These are phyloP conservation scores for Zapus hudsonius DNA, from an alignment of 2,113 vertebrate species.

Conservation along the genomic window DNA sequence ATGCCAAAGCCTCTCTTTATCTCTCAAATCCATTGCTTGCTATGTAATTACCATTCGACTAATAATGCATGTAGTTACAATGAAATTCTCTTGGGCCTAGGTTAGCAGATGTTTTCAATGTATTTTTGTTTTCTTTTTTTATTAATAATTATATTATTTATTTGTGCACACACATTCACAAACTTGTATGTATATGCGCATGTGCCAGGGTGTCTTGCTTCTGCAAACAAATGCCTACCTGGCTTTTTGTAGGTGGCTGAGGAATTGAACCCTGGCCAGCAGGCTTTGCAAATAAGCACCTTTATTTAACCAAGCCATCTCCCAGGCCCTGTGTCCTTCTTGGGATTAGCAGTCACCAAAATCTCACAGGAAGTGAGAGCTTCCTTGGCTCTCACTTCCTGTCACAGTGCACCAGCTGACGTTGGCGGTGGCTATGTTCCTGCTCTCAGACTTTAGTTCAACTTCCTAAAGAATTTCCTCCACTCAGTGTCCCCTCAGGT, in stretches of 20 bases:
- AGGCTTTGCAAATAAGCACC: no score
- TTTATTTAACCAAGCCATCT: no score
- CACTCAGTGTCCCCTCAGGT: background rate
- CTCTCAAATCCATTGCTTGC: background rate
- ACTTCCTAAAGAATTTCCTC: background rate
- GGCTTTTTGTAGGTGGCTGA: no score
- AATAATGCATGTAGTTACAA: background rate
- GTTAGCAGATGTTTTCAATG: background rate
- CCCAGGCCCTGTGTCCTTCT: background rate
- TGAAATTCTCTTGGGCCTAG: background rate
- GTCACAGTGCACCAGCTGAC: fast-evolving
- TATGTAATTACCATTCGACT: background rate
- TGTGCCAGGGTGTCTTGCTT: no score
- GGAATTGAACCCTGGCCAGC: no score
- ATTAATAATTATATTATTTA: no score
- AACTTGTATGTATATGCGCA: no score
- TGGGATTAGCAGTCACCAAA: background rate
- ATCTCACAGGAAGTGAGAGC: background rate
- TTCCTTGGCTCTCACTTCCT: background rate
- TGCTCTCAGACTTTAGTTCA: background rate
- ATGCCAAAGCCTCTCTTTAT: background rate
- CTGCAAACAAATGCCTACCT: no score
- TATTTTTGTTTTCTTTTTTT: no score
- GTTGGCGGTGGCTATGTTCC: fast-evolving
- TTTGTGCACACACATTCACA: no score